These are phyloP conservation scores for Apis laboriosa DNA, from an alignment of 1,140 invertebrate genomes.

Conservation along the genomic window DNA sequence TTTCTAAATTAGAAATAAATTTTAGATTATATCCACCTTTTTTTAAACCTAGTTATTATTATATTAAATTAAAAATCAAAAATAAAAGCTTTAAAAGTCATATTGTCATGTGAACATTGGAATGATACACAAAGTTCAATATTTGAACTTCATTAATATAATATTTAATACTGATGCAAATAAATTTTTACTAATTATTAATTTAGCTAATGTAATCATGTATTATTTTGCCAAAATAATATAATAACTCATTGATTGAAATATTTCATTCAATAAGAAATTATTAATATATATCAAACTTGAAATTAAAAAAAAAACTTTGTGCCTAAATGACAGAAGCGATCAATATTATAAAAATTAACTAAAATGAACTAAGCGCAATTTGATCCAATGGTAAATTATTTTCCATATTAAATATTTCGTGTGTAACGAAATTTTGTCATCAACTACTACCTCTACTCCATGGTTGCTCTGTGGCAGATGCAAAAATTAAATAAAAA, in stretches of 20 bases:
- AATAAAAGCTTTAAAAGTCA: not conserved
- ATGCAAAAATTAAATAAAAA: conserved; percentile 91
- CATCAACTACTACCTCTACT: conserved; percentile 80
- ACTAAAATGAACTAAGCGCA: conserved; percentile 73
- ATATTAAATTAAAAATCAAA: not conserved
- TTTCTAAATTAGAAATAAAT: not conserved
- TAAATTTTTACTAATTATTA: not conserved
- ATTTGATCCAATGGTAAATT: conserved; percentile 69
- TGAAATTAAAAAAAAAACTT: conserved; percentile 7
- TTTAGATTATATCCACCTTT: not conserved
- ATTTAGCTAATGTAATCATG: not conserved
- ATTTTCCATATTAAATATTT: conserved; percentile 65
- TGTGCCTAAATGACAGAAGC: conserved; percentile 31
- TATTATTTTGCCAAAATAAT: not conserved
- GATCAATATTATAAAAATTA: not conserved
- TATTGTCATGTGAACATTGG: conserved; percentile 33
- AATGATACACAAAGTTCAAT: conserved; percentile 28
- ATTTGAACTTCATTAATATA: not conserved
- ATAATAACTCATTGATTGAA: conserved; percentile 8
- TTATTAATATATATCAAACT: conserved; percentile 19
- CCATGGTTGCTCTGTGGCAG: conserved; percentile 91
- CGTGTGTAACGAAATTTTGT: conserved; percentile 66
- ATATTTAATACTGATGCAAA: conserved; percentile 25
- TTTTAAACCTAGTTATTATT: not conserved
- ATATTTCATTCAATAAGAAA: not conserved